Evolutionary conservation across 2,797 vertebrate genomes (phyloP).

Genomic region (Hippopotamyrus pictus): DNA sequence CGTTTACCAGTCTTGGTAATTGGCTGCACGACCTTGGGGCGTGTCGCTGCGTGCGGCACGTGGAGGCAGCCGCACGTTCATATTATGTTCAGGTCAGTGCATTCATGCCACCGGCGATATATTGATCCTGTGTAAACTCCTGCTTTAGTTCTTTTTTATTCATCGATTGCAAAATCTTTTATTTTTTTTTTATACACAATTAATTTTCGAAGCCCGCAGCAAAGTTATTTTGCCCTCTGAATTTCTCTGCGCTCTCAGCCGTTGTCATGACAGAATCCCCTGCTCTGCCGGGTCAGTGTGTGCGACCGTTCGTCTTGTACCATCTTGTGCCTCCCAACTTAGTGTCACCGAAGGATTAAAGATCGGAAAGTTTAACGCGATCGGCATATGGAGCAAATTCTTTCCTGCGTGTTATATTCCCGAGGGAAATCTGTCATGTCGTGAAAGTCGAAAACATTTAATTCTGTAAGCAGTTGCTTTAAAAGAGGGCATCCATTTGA

Average conservation of each 20-base stretch:
- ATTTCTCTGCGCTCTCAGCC: not conserved
- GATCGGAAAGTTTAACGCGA: not conserved
- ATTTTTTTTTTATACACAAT: conserved; percentile 18
- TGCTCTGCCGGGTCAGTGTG: not conserved
- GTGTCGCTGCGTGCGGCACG: conserved; percentile 10
- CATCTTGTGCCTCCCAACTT: not conserved
- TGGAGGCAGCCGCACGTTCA: conserved; percentile 17
- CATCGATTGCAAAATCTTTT: conserved; percentile 27
- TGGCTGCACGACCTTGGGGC: conserved; percentile 21
- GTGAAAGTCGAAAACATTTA: not conserved
- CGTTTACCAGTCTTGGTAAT: conserved; percentile 7
- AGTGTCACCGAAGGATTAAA: not conserved
- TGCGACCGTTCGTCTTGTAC: not conserved
- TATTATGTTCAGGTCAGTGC: conserved; percentile 13
- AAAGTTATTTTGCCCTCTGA: not conserved
- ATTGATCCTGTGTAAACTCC: conserved; percentile 41
- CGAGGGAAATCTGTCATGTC: not conserved
- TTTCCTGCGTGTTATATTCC: not conserved
- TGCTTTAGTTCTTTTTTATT: conserved; percentile 38
- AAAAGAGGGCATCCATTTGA: not conserved
- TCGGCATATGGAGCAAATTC: not conserved
- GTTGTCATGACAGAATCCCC: not conserved
- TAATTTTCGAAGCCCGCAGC: not conserved
- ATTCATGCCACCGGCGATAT: conserved; percentile 28
- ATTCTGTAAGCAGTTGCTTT: not conserved